These are phyloP conservation scores for Theretra japonica DNA, from an alignment of 2,888 invertebrate species.

Conservation along the genomic window DNA sequence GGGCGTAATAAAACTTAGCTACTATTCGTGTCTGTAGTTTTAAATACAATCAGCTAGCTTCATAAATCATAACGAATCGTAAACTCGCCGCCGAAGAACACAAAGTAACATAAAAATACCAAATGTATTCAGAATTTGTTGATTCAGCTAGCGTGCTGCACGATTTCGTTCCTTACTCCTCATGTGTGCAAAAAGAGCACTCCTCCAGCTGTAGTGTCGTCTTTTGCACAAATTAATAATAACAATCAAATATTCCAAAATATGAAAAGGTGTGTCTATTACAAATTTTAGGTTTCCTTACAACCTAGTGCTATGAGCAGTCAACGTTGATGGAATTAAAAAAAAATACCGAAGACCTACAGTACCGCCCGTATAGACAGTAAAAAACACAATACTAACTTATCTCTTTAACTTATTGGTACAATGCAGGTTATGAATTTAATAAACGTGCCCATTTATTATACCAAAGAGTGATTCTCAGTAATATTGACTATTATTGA, in stretches of 20 bases:
- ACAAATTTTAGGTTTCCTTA: not conserved
- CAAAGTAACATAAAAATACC: slow-evolving; percentile 37
- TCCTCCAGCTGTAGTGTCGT: not conserved
- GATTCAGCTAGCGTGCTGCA: slow-evolving; percentile 45
- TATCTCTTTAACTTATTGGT: slow-evolving; percentile 1
- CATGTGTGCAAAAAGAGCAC: slow-evolving; percentile 42
- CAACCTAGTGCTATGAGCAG: not conserved
- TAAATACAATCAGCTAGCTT: slow-evolving; percentile 40
- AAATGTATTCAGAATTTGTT: slow-evolving; percentile 36
- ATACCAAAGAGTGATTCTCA: not conserved
- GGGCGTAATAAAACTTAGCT: slow-evolving; percentile 22
- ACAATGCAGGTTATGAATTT: not conserved
- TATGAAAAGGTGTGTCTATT: no score
- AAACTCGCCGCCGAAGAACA: slow-evolving; percentile 41
- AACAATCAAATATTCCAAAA: not conserved
- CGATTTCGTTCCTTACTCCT: slow-evolving; percentile 39
- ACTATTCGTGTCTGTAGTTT: slow-evolving; percentile 43
- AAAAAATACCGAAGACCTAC: not conserved
- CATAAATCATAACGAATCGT: slow-evolving; percentile 47
- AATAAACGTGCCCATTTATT: not conserved
- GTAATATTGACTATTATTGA: not conserved
- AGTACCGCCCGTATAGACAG: not conserved
- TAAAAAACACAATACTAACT: not conserved
- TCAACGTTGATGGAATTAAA: not conserved
- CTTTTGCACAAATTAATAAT: not conserved